These are phyloP conservation scores for Crypturellus undulatus DNA, from an alignment of 2,113 vertebrate genomes.

Conservation along the genomic window DNA sequence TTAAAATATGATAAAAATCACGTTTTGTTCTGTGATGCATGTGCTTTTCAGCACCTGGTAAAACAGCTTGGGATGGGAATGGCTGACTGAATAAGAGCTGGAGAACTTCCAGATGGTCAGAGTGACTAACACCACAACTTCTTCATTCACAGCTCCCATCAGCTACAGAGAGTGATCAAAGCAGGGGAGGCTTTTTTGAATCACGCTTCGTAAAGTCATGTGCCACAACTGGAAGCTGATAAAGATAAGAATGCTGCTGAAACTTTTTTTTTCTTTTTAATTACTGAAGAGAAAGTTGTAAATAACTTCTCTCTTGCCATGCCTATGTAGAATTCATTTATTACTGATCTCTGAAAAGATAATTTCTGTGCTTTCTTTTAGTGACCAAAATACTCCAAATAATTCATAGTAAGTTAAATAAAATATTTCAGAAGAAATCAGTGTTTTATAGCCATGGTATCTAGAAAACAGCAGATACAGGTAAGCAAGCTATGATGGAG, in stretches of 20 bases:
- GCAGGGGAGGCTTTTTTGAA: not conserved
- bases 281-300: not conserved
- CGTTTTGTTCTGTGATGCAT: not conserved
- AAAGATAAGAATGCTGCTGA: not conserved
- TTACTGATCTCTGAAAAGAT: not conserved
- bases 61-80: not conserved
- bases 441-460: not conserved
- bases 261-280: not conserved
- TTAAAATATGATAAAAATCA: not conserved
- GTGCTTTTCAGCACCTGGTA: not conserved
- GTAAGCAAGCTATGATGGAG: not conserved
- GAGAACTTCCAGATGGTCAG: not conserved
- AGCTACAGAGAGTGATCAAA: not conserved
- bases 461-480: not conserved
- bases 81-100: not conserved
- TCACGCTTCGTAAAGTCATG: fast-evolving
- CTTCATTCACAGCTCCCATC: not conserved
- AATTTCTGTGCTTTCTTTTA: not conserved
- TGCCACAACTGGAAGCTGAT: not conserved
- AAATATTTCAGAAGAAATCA: not conserved
- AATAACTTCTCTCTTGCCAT: not conserved
- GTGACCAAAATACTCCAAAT: not conserved
- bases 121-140: not conserved
- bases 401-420: not conserved
- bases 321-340: not conserved